phyloP scores from a whole-genome alignment of 2,888 invertebrate species.

The Nysson spinosus region DNA sequence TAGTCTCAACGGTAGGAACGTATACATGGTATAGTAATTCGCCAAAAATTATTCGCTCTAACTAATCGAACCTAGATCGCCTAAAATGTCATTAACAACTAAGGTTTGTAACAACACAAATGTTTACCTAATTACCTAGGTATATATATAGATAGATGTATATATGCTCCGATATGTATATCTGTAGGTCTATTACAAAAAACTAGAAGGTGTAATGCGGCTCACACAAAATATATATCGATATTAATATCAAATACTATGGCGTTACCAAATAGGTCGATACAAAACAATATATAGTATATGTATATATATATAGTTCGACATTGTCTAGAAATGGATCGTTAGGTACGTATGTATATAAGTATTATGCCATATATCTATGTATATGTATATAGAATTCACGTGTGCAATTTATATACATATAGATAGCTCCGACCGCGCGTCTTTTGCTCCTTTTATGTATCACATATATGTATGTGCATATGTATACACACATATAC shows the following conservation, averaged over 20 bases:
- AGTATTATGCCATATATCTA: conserved; percentile 53
- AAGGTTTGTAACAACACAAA: conserved; percentile 62
- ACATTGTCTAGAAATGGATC: conserved; percentile 64
- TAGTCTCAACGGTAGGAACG: conserved; percentile 71
- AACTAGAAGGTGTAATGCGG: conserved; percentile 73
- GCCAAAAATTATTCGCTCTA: conserved; percentile 71
- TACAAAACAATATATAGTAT: conserved; percentile 70
- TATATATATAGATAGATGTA: conserved; percentile 62
- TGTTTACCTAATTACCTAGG: conserved; percentile 62
- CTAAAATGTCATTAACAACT: conserved; percentile 61
- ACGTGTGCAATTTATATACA: conserved; percentile 53
- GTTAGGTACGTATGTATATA: conserved; percentile 62
- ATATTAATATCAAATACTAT: conserved; percentile 74
- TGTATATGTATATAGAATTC: conserved; percentile 50
- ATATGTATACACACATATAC: conserved; percentile 46
- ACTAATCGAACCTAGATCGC: conserved; percentile 73
- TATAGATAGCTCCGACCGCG: conserved; percentile 40
- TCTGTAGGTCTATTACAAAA: conserved; percentile 73
- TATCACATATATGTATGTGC: too few relatives aligned
- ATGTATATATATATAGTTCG: conserved; percentile 61
- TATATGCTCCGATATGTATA: conserved; percentile 67
- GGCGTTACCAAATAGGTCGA: conserved; percentile 67
- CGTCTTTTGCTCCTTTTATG: conserved; percentile 27
- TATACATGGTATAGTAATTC: conserved; percentile 67
- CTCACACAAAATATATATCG: conserved; percentile 75